These are phyloP conservation scores for Stenchaetothrips biformis DNA, from an alignment of 2,888 invertebrate genomes.

Conservation along the genomic window DNA sequence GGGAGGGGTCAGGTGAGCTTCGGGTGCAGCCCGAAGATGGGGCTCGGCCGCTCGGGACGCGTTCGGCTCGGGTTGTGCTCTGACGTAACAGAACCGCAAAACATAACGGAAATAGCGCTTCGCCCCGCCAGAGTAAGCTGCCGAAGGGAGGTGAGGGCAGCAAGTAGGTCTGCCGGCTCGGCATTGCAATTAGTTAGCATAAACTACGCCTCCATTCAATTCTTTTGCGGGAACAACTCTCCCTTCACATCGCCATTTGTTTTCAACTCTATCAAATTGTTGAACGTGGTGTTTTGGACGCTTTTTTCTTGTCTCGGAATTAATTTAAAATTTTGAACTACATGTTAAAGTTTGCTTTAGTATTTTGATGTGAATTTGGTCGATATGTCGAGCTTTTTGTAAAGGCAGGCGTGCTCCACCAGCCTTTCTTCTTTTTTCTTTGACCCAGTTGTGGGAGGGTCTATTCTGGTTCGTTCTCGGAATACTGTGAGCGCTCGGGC, in stretches of 20 bases:
- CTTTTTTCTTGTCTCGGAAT: neutral
- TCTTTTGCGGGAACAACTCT: no score
- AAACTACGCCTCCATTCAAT: no score
- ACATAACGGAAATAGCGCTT: slow-evolving; percentile 11
- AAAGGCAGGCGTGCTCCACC: no score
- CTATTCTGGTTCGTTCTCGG: neutral
- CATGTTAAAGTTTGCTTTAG: neutral
- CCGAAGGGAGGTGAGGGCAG: neutral
- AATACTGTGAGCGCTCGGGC: neutral
- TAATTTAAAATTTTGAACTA: neutral
- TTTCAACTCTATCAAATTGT: neutral
- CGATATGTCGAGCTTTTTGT: neutral
- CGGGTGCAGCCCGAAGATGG: no score
- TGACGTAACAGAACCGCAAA: neutral
- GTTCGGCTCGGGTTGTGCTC: no score
- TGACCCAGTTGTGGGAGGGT: neutral
- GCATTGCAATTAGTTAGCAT: neutral
- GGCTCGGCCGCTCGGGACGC: no score
- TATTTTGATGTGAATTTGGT: neutral
- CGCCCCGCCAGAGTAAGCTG: neutral
- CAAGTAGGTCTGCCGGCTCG: neutral
- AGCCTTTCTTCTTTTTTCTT: neutral
- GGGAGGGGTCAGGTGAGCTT: no score
- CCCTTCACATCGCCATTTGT: neutral
- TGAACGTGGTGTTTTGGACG: neutral